These are phyloP conservation scores for Chrysocyon brachyurus DNA, from an alignment of 2,797 vertebrate species.

Conservation along the genomic window DNA sequence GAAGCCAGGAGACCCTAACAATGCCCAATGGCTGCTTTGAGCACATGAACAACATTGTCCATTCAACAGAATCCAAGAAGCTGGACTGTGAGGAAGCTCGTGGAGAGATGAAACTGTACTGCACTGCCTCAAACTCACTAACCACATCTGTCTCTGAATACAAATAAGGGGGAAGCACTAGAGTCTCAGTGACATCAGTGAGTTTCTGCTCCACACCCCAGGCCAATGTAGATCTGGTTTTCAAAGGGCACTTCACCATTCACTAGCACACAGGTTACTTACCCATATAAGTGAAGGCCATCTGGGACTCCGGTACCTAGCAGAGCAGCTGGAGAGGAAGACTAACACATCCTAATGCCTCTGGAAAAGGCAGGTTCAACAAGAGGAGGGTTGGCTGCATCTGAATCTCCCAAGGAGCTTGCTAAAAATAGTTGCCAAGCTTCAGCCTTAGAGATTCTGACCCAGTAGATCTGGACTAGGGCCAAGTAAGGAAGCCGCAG, in stretches of 20 bases:
- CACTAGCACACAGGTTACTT: background rate
- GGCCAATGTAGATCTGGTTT: background rate
- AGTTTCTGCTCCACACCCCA: background rate
- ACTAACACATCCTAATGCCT: background rate
- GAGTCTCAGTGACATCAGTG: background rate
- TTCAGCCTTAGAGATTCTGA: conserved; percentile 17
- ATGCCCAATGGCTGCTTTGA: background rate
- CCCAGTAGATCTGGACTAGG: background rate
- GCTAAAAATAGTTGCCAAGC: background rate
- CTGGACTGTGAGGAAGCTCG: background rate
- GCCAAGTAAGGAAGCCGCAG: background rate
- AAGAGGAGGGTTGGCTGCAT: background rate
- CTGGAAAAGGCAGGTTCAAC: background rate
- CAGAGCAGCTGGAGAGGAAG: background rate
- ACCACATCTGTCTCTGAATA: background rate
- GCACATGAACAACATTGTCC: background rate
- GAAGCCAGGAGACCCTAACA: background rate
- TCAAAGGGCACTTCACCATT: background rate
- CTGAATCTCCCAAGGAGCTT: background rate
- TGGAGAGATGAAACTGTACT: background rate
- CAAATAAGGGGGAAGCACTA: background rate
- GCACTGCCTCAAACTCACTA: background rate
- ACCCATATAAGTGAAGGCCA: background rate
- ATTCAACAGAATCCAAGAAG: background rate
- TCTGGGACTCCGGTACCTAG: background rate